Conservation (phyloP, 1,140 invertebrate genomes). For the Drosophila ambigua region DNA sequence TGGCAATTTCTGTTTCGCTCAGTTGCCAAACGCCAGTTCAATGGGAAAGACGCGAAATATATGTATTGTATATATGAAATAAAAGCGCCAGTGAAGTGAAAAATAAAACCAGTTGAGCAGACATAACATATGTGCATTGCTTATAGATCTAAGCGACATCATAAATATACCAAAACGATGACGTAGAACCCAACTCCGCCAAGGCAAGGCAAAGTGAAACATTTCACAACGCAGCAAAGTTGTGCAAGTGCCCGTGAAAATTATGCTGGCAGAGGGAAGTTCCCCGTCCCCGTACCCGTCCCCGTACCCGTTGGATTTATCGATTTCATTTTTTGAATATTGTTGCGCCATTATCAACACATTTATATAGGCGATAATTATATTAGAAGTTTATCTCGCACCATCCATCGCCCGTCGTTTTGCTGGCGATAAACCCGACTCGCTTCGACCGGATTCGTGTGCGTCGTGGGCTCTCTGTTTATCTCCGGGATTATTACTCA, state of each 20-base stretch:
- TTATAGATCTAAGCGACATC: background rate
- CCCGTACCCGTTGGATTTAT: conserved; percentile 32
- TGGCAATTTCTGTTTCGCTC: conserved; percentile 52
- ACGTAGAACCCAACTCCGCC: conserved; percentile 24
- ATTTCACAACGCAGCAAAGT: conserved; percentile 14
- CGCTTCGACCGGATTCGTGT: conserved; percentile 21
- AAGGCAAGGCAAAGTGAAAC: no score
- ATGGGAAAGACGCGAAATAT: conserved; percentile 67
- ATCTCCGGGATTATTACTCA: conserved; percentile 68
- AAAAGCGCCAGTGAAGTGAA: conserved; percentile 52
- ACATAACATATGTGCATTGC: conserved; percentile 35
- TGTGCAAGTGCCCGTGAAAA: conserved; percentile 13
- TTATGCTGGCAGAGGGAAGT: conserved; percentile 9
- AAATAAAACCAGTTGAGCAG: conserved; percentile 42
- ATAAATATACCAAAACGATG: no score
- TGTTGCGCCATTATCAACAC: conserved; percentile 79
- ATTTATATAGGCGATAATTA: conserved; percentile 81
- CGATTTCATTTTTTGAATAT: conserved; percentile 79
- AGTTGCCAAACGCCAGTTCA: conserved; percentile 68
- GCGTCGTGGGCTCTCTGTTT: conserved; percentile 46
- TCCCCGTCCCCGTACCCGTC: background rate
- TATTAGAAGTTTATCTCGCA: conserved; percentile 73
- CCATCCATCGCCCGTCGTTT: conserved; percentile 20
- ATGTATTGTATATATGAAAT: conserved; percentile 4
- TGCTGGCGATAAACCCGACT: conserved; percentile 41